A percentile compares a stretch with the other conserved stretches of the same genome.
These are phyloP conservation scores for Vanacampus margaritifer DNA, from an alignment of 2,113 vertebrate species.

Conservation along the genomic window DNA sequence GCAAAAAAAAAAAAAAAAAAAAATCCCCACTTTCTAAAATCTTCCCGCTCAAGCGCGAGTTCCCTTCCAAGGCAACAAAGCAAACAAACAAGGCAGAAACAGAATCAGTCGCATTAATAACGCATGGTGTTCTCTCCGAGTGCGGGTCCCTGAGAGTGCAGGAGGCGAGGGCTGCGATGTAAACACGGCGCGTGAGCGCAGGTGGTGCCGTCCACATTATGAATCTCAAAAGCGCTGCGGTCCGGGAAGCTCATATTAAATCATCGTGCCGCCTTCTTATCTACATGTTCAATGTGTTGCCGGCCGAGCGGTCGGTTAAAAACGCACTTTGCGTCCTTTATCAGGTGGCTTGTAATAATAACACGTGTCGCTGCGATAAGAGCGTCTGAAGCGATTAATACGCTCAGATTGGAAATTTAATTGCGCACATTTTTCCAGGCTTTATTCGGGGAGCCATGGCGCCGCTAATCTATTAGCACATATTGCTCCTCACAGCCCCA, in stretches of 20 bases:
- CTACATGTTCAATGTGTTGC: constrained; percentile 44
- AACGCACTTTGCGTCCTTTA: constrained; percentile 7
- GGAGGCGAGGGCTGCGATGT: constrained; percentile 11
- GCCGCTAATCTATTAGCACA: constrained; percentile 37
- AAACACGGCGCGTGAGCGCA: constrained; percentile 38
- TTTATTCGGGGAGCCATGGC: constrained; percentile 26
- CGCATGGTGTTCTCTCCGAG: constrained; percentile 24
- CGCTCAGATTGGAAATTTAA: constrained; percentile 59
- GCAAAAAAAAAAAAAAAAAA: no score
- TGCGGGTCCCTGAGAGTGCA: constrained; percentile 22
- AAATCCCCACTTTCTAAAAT: background rate
- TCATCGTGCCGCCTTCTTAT: constrained; percentile 34
- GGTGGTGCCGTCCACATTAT: constrained; percentile 34
- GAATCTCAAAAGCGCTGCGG: constrained; percentile 25
- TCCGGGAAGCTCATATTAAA: constrained; percentile 37
- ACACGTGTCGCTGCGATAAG: constrained; percentile 36
- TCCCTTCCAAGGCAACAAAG: background rate
- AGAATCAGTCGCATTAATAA: constrained; percentile 20
- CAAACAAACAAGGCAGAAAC: constrained; percentile 3
- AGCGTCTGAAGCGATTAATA: constrained; percentile 45
- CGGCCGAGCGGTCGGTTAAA: background rate
- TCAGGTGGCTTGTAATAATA: constrained; percentile 47
- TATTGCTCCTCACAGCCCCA: constrained; percentile 25
- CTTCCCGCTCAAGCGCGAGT: background rate
- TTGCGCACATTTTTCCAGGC: constrained; percentile 50